Conservation (phyloP, 1,140 invertebrate species). For the Octopus sinensis region DNA sequence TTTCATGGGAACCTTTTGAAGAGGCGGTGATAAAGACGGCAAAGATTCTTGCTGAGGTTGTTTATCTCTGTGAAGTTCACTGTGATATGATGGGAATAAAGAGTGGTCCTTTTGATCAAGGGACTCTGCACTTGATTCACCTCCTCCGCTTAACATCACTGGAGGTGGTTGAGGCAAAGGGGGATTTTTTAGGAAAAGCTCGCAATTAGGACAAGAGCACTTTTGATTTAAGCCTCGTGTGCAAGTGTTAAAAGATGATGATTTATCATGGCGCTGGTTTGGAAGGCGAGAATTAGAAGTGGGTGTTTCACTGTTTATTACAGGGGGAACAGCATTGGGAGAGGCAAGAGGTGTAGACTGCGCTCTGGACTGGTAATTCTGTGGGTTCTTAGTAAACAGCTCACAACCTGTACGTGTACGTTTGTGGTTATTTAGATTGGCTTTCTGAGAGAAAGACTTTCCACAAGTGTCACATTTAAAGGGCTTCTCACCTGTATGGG, state of each 20-base stretch:
- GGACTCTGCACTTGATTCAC: no score
- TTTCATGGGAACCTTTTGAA: background rate
- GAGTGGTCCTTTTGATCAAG: no score
- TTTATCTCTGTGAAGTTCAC: no score
- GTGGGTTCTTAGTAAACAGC: background rate
- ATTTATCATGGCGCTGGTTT: no score
- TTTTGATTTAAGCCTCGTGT: background rate
- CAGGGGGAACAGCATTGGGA: no score
- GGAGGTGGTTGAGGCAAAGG: background rate
- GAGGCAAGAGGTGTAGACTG: no score
- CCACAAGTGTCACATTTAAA: conserved; percentile 24
- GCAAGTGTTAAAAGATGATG: no score
- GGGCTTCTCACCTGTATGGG: conserved; percentile 25
- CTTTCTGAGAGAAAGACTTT: conserved; percentile 22
- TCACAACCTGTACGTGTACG: background rate
- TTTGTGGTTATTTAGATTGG: conserved; percentile 15
- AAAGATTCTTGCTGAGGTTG: background rate
- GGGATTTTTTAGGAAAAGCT: background rate
- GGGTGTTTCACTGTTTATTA: no score
- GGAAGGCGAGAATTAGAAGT: no score
- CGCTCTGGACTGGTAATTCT: background rate
- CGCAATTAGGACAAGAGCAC: background rate
- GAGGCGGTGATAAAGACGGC: background rate
- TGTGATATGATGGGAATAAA: no score
- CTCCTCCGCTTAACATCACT: background rate